These are phyloP conservation scores for Meghimatium bilineatum DNA, from an alignment of 2,888 invertebrate species.

Conservation along the genomic window DNA sequence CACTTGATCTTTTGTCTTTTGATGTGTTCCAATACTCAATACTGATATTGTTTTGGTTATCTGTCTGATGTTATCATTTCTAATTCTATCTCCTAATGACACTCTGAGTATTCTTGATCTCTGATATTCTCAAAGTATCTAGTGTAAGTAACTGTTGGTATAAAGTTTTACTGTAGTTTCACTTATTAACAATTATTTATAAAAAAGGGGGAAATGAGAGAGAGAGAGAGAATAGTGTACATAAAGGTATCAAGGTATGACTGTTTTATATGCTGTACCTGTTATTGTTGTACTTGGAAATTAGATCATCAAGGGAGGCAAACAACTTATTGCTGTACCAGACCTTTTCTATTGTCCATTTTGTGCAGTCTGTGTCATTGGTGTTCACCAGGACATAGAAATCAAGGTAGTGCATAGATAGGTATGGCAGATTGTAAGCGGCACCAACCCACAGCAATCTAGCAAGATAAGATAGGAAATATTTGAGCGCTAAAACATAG, in stretches of 20 bases:
- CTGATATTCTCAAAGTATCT: too few species aligned
- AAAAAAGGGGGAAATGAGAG: too few species aligned
- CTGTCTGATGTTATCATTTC: too few species aligned
- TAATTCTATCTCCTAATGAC: too few species aligned
- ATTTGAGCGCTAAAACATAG: neutral
- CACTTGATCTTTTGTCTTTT: too few species aligned
- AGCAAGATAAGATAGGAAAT: neutral
- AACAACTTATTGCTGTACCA: slow-evolving; percentile 58
- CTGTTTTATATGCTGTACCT: neutral
- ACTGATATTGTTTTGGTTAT: too few species aligned
- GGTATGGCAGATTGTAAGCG: neutral
- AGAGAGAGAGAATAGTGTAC: neutral
- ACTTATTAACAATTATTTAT: too few species aligned
- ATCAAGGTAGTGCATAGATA: slow-evolving; percentile 58
- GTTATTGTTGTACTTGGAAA: slow-evolving; percentile 47
- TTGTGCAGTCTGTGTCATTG: slow-evolving; percentile 51
- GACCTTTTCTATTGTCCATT: slow-evolving; percentile 58
- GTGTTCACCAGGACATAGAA: slow-evolving; percentile 61
- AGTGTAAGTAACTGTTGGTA: too few species aligned
- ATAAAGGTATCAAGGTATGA: neutral
- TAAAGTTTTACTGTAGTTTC: too few species aligned
- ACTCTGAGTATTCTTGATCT: too few species aligned
- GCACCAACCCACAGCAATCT: slow-evolving; percentile 28
- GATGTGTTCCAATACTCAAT: too few species aligned
- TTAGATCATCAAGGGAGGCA: slow-evolving; percentile 54